Base-by-base conservation (phyloP, 2,888 invertebrate species). In the Rotaria socialis region DNA sequence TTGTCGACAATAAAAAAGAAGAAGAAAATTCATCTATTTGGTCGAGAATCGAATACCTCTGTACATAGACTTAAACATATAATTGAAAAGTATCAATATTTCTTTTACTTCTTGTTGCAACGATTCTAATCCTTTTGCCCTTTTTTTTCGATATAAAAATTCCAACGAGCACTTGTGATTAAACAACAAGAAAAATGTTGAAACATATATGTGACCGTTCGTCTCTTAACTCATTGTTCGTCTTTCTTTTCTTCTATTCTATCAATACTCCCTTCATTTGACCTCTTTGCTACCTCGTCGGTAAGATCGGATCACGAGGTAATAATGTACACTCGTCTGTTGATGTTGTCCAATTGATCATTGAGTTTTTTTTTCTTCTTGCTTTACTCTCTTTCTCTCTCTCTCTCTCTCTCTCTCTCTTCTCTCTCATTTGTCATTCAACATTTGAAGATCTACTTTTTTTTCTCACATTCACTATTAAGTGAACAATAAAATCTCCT, bases 61-160 rank as follows among this genome's bases (percentile, higher is more conserved):
- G 11, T 16, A 41, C 5, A 35, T 67, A 35, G 67, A 67, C 27
- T 35, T 41, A 4, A 35, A 35, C 35, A 35, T 19, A 41, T 35
- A 19, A 67, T 35, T 67, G 67, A 67, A 35, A 27, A 35, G 67
- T 67, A 67, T 67, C 67, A 67, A 67, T 67, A 67, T 35, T 35
- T 16, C 67, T 67, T 67, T 35, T 41, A 35, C 8, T 56, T 24
- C 24, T 67, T 41, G 16, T 67, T 14, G 35, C 7, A 35, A 67
- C 27, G 35, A 67, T 67, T 67, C 19, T 67, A 67, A 67, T 67
- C 67, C 67, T 35, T 67, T 27, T 67, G 19, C 67, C 67, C 67
- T 67, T 35, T 67, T 67, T 35, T 67, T 35, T 35, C 27, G 67
- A 35, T 67, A 41, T 35, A 41, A 67, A 27, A 35, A 67, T 67